A percentile compares a stretch with the other conserved stretches of the same genome.
These are phyloP conservation scores for Thereva nobilitata DNA, from an alignment of 2,888 invertebrate species.

Conservation along the genomic window DNA sequence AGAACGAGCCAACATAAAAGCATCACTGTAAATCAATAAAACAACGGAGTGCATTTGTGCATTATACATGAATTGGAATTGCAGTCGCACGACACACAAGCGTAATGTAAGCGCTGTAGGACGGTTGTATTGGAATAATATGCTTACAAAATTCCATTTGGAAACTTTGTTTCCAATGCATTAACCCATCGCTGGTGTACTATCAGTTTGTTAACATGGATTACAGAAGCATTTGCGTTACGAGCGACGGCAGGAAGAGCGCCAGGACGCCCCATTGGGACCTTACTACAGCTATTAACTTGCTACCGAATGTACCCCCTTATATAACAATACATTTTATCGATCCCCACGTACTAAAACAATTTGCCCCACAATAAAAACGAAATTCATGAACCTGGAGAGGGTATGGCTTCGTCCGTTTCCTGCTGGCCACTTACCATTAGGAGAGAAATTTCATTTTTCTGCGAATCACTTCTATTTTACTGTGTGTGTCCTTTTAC, in stretches of 20 bases:
- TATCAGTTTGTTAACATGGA: conserved; percentile 34
- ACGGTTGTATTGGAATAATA: conserved; percentile 8
- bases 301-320: conserved; percentile 12
- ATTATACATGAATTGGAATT: no score
- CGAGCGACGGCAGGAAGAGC: conserved; percentile 12
- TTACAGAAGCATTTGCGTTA: conserved; percentile 32
- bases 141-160: conserved; percentile 22
- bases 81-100: background rate
- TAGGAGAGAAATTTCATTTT: conserved; percentile 26
- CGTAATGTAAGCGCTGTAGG: background rate
- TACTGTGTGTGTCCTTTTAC: no score
- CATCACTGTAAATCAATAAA: no score
- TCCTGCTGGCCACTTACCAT: conserved; percentile 17
- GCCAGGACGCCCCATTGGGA: conserved; percentile 1
- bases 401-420: background rate
- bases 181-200: conserved; percentile 28
- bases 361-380: conserved; percentile 20
- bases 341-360: conserved; percentile 29
- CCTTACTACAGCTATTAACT: conserved; percentile 22
- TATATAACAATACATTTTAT: conserved; percentile 25
- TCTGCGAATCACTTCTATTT: conserved; percentile 16
- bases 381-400: conserved; percentile 15
- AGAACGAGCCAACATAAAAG: no score
- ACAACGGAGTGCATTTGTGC: no score
- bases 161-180: conserved; percentile 32